Percentiles rank a stretch among this genome's conserved stretches.
Conservation (phyloP, 2,113 vertebrate genomes). For the Cercocebus atys region DNA sequence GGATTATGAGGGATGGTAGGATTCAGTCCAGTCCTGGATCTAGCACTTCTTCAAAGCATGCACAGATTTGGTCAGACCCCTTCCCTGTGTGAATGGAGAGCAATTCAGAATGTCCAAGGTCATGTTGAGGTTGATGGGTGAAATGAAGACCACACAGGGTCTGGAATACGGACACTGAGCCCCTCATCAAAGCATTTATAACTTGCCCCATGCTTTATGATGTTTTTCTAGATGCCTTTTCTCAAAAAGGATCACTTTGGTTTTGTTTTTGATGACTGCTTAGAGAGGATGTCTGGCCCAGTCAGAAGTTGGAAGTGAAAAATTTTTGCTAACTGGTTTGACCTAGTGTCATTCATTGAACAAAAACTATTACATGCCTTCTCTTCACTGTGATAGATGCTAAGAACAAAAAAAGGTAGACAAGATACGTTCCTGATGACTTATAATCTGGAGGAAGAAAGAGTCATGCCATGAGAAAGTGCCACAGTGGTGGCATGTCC, state of each 20-base stretch:
- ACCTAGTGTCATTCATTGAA: neutral
- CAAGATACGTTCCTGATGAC: neutral
- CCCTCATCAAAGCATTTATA: neutral
- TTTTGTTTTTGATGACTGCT: neutral
- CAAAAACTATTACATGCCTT: neutral
- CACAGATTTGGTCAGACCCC: neutral
- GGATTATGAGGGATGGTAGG: neutral
- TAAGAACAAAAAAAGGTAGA: neutral
- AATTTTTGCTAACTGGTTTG: neutral
- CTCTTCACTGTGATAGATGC: neutral
- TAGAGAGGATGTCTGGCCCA: neutral
- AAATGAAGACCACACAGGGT: neutral
- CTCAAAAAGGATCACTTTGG: neutral
- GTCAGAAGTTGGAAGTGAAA: neutral
- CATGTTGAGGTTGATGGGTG: neutral
- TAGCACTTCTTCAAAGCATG: neutral
- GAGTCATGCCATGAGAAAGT: neutral
- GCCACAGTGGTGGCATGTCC: rapidly evolving
- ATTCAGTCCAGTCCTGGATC: neutral
- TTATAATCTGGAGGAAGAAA: neutral
- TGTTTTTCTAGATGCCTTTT: neutral
- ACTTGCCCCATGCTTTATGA: neutral
- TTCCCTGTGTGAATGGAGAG: neutral
- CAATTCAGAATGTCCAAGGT: neutral
- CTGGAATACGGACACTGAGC: neutral